These are phyloP conservation scores for Alfaro cultratus DNA, from an alignment of 2,797 vertebrate genomes.

Conservation along the genomic window DNA sequence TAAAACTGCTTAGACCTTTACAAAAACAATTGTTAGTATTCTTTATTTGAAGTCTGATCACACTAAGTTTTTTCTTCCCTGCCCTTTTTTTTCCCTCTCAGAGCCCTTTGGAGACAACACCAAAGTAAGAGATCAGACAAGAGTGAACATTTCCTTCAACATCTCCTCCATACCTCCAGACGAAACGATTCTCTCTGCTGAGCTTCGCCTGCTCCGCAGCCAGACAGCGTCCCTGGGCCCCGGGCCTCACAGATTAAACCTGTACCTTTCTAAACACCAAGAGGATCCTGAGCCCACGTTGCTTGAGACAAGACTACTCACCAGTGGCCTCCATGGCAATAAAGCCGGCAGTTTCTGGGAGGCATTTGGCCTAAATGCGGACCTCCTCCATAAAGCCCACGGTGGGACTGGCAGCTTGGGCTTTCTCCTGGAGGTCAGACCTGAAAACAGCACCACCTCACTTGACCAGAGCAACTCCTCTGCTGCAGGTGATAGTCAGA, in stretches of 20 bases:
- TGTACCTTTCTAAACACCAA: conserved; percentile 75
- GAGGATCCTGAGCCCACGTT: conserved; percentile 64
- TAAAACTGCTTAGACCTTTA: not conserved
- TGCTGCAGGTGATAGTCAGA: conserved; percentile 24
- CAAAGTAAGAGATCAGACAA: conserved; percentile 46
- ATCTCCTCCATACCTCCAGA: conserved; percentile 83
- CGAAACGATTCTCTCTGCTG: conserved; percentile 84
- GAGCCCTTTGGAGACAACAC: conserved; percentile 44
- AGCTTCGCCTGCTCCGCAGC: conserved; percentile 79
- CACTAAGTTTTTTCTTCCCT: conserved; percentile 14
- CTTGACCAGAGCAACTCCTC: conserved; percentile 33
- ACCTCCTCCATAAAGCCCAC: conserved; percentile 71
- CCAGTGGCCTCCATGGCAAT: conserved; percentile 32
- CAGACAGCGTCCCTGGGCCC: conserved; percentile 43
- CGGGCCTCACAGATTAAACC: conserved; percentile 71
- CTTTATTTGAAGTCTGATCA: not conserved
- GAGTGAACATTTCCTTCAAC: conserved; percentile 81
- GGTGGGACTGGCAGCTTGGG: conserved; percentile 61
- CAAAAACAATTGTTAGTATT: not conserved
- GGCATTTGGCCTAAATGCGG: conserved; percentile 76
- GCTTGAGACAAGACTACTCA: conserved; percentile 77
- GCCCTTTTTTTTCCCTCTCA: conserved; percentile 20
- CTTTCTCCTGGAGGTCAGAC: conserved; percentile 79
- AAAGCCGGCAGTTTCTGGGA: conserved; percentile 75
- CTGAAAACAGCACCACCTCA: conserved; percentile 67